These are phyloP conservation scores for Bugula neritina DNA, from an alignment of 2,888 invertebrate genomes.

Conservation along the genomic window DNA sequence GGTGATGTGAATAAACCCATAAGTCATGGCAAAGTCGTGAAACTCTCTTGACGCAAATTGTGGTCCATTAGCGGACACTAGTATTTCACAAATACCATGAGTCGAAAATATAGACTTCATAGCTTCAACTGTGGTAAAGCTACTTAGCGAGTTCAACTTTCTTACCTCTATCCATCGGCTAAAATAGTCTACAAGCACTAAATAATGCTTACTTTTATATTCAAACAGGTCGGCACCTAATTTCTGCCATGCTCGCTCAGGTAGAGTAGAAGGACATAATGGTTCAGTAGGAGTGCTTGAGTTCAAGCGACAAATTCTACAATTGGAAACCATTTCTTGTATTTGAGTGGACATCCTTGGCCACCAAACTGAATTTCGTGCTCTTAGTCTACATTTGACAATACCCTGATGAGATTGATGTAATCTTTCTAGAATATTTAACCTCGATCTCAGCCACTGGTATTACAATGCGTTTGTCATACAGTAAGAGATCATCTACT, in stretches of 20 bases:
- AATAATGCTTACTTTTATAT: neutral
- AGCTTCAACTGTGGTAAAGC: neutral
- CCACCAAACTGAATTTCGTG: slow-evolving; percentile 9
- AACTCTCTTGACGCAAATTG: slow-evolving; percentile 11
- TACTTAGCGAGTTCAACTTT: neutral
- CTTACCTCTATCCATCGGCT: slow-evolving; percentile 6
- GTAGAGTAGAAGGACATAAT: neutral
- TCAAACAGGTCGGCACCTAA: slow-evolving; percentile 10
- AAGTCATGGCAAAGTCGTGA: neutral
- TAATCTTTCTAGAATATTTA: neutral
- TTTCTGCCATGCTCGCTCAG: neutral
- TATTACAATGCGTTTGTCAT: slow-evolving; percentile 9
- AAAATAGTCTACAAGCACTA: neutral
- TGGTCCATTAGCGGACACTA: neutral
- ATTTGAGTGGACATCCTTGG: slow-evolving; percentile 2
- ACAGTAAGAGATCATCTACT: neutral
- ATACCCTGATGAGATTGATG: slow-evolving; percentile 9
- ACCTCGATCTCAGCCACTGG: neutral
- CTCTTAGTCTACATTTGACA: neutral
- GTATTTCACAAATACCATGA: slow-evolving; percentile 7
- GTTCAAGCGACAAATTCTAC: neutral
- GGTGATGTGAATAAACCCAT: slow-evolving; percentile 6
- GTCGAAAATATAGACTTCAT: neutral
- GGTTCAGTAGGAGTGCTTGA: neutral
- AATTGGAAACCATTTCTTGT: neutral